These are phyloP conservation scores for Pseudonaja textilis DNA, from an alignment of 2,113 vertebrate species.

Conservation along the genomic window DNA sequence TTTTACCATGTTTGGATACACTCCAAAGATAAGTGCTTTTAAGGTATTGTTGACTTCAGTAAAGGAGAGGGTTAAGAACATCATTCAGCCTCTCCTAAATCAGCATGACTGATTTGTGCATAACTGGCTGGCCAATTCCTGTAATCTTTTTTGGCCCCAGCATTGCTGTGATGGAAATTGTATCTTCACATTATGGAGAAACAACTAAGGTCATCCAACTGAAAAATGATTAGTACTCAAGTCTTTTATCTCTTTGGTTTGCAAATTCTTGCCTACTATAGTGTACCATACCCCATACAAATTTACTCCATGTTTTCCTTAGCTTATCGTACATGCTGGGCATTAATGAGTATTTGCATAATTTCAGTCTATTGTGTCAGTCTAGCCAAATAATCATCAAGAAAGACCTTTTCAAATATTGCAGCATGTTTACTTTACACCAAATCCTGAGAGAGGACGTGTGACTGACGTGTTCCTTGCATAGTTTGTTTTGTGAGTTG, in stretches of 20 bases:
- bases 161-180: not conserved
- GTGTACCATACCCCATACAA: not conserved
- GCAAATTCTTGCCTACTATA: not conserved
- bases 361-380: rapidly evolving
- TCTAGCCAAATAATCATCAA: not conserved
- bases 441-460: not conserved
- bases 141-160: constrained; percentile 12
- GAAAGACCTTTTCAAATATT: not conserved
- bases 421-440: not conserved
- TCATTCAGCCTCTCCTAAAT: constrained; percentile 4
- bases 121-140: not conserved
- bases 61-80: not conserved
- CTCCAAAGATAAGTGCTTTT: constrained; percentile 11
- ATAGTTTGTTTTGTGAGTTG: not conserved
- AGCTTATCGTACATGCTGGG: not conserved
- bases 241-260: not conserved
- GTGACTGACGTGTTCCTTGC: not conserved
- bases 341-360: not conserved
- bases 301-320: constrained; percentile 2
- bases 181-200: not conserved
- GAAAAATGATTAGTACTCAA: not conserved
- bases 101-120: not conserved
- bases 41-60: not conserved
- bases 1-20: constrained; percentile 3
- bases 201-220: constrained; percentile 6